Evolutionary conservation across 2,797 vertebrate species (phyloP), one percentile per base, ranked within the genome.

Genomic region (Gallinago stenura): DNA sequence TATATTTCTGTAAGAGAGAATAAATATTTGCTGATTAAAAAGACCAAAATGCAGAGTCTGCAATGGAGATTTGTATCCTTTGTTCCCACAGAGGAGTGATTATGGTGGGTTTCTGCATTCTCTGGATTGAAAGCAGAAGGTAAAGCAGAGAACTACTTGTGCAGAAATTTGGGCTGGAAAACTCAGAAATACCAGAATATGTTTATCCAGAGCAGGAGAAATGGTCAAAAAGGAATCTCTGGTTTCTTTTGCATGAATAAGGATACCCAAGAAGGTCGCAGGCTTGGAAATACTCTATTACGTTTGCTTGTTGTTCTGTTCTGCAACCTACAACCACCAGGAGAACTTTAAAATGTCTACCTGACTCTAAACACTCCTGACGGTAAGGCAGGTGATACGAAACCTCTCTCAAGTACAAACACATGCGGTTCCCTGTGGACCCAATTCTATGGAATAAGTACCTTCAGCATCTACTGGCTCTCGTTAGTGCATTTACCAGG

Each of bases 1-100:
- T 24, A 7, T 51, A n/a, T 26, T 81, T 78, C 76, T 81, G 73
- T 31, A n/a, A 24, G 21, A 48, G 65, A 76, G 45, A 61, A 77
- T 43, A 91, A 93, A 75, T 87, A 65, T 71, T 92, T 93, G 82
- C 72, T 76, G 94, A 12, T 88, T 65, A 65, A 76, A 76, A 89
- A 91, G 69, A 15, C 30, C 61, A 19, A 76, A 64, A 45, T 60
- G 33, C 56, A 46, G 68, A 24, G 75, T 8, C 80, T 39, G 84
- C 57, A 65, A 26, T 2, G 35, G 82, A 57, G 58, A 30, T 90
- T 53, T 57, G 71, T 75, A 33, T 81, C 82, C 61, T 71, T 71
- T 24, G 35, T 54, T 89, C 84, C 76, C 89, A 56, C 76, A 56
- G 54, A 93, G 90, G 73, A 72, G 75, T 1, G 28, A 45, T 69